Evolutionary conservation across 2,797 vertebrate genomes (phyloP).

Genomic region (Mareca strepera): DNA sequence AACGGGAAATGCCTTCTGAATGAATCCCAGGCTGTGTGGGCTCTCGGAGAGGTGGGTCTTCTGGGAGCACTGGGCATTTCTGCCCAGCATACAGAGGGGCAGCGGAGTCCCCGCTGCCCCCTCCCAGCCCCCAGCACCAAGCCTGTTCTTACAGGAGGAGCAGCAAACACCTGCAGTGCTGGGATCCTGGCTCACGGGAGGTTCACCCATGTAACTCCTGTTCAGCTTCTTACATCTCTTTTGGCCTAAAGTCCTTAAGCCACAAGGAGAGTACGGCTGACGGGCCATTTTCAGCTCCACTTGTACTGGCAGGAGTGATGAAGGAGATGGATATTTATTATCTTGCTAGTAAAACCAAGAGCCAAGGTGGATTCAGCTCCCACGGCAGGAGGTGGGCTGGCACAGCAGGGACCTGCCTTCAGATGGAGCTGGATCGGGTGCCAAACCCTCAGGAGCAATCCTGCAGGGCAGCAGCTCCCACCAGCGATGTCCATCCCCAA

Average conservation of each 20-base stretch:
- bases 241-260: background rate
- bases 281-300: background rate
- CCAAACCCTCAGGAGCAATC: background rate
- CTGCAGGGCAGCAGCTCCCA: background rate
- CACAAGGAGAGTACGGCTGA: background rate
- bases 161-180: background rate
- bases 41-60: background rate
- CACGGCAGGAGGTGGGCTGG: background rate
- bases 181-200: background rate
- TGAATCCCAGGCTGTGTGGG: background rate
- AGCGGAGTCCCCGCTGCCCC: background rate
- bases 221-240: background rate
- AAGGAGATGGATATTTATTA: background rate
- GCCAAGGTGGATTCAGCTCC: background rate
- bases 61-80: background rate
- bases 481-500: background rate
- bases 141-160: background rate
- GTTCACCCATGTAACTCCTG: background rate
- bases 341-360: background rate
- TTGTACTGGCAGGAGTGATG: background rate
- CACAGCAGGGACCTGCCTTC: background rate
- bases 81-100: background rate
- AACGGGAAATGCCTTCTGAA: background rate
- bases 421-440: background rate
- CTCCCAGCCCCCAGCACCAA: background rate